A percentile compares a stretch with the other conserved stretches of the same genome.
Evolutionary conservation across 53 echinoderm and acorn worm genomes (phyloP).

Genomic region (Luidia sarsii): DNA sequence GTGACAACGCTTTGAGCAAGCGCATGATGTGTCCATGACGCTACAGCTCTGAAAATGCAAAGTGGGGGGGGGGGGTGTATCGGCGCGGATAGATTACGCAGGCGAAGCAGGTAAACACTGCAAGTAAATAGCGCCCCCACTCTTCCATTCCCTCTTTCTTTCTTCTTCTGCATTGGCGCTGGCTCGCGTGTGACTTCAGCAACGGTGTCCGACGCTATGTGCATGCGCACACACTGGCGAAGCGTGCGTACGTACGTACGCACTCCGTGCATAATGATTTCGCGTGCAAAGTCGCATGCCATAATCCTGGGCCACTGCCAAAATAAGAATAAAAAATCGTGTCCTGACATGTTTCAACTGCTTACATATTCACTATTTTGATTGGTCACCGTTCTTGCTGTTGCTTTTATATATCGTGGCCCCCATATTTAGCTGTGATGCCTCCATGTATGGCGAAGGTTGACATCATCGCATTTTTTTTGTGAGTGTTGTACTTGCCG

Average conservation of each 20-base stretch:
- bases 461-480: conserved; percentile 74
- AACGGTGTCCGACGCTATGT: background rate
- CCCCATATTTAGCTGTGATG: conserved; percentile 73
- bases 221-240: background rate
- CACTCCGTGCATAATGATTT: conserved; percentile 3
- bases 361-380: conserved; percentile 60
- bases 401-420: conserved; percentile 43
- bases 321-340: conserved; percentile 68
- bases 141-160: no score
- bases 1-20: conserved; percentile 48
- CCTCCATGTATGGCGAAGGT: conserved; percentile 70
- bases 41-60: background rate
- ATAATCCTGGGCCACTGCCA: conserved; percentile 66
- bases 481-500: conserved; percentile 67
- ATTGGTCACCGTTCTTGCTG: conserved; percentile 70
- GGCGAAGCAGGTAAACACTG: conserved; percentile 2
- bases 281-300: conserved; percentile 41
- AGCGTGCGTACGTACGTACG: conserved; percentile 1
- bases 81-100: no score
- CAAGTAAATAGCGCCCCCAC: conserved; percentile 27
- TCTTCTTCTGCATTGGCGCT: no score
- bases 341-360: conserved; percentile 91
- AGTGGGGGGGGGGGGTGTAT: background rate
- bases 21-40: conserved; percentile 43
- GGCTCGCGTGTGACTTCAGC: conserved; percentile 19